Evolutionary conservation across 2,888 invertebrate genomes (phyloP).

Genomic region (Leucophenga montana): DNA sequence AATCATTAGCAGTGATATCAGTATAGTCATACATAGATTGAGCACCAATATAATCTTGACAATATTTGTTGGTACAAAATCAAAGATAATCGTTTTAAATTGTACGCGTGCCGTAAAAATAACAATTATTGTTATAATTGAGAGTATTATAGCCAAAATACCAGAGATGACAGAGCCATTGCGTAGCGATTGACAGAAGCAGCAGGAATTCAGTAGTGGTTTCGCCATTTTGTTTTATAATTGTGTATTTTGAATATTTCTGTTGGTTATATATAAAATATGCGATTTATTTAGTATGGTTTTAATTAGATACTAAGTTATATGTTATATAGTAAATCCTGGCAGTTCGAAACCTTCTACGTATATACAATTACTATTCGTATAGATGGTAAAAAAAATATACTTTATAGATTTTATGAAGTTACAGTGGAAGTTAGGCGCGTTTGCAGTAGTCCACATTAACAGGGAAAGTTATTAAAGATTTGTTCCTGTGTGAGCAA

Average conservation of each 20-base stretch:
- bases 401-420: too few relatives aligned
- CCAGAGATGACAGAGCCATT: slow-evolving; percentile 84
- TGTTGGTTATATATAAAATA: slow-evolving; percentile 11
- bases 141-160: slow-evolving; percentile 82
- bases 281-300: slow-evolving; percentile 31
- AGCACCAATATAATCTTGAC: slow-evolving; percentile 85
- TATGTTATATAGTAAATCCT: too few relatives aligned
- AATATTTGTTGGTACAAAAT: slow-evolving; percentile 79
- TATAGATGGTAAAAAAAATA: too few relatives aligned
- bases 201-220: slow-evolving; percentile 79
- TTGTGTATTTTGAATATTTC: slow-evolving; percentile 4
- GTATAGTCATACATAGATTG: slow-evolving; percentile 86
- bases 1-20: slow-evolving; percentile 85
- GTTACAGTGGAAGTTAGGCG: too few relatives aligned
- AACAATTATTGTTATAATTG: slow-evolving; percentile 80
- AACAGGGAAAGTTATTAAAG: too few relatives aligned
- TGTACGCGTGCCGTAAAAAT: slow-evolving; percentile 80
- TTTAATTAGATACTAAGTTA: too few relatives aligned
- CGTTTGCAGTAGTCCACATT: too few relatives aligned
- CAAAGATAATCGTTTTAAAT: slow-evolving; percentile 85
- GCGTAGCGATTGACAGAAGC: slow-evolving; percentile 81
- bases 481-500: too few relatives aligned
- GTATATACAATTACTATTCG: too few relatives aligned
- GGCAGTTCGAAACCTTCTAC: too few relatives aligned
- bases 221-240: slow-evolving; percentile 62